Base-by-base conservation (phyloP, 1,140 invertebrate species). In the Drosophila ananassae region DNA sequence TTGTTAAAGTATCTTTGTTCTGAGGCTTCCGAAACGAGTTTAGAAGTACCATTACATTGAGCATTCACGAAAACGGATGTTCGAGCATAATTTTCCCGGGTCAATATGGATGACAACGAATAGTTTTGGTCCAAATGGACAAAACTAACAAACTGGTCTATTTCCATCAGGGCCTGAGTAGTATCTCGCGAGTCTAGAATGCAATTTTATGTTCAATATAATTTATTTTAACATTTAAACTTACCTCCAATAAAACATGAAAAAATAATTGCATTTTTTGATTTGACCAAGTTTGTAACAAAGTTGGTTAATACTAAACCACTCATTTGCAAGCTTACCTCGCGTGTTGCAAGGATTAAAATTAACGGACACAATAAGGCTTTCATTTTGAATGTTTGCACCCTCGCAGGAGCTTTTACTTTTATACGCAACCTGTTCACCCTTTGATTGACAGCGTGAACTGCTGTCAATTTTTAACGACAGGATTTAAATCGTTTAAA, bases 391-490 rank as follows among this genome's bases (percentile, higher is more conserved):
- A 22, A 37, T 58, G 3, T 8, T 28, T 6, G 34, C 22, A 24
- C 9, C 9, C 7, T 21, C 0, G 7, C 2, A 2, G 28, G 37
- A 17, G 13, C n/a, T 1, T 30, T 21, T 7, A 13, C 50, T 73
- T 61, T 52, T 85, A 80, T 84, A 66, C 22, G 17, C 7, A 30
- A 5, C n/a, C 0, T 21, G 54, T 25, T 28, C 6, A 8, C 41
- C 6, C 4, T 30, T 64, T 80, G 82, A 84, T 81, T 84, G 81
- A 77, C 81, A 85, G 54, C 32, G 68, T 56, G 41, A 84, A 71
- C 77, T 56, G 73, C 17, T 24, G 37, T 13, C 50, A 13, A 17
- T 12, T 37, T 37, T 37, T 52, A 77, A 64, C 73, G 68, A 41
- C 6, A 3, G 21, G 7, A 24, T 47, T 22, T 24, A 47, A 47